Percentiles rank a stretch among this genome's conserved stretches.
phyloP scores from a whole-genome alignment of 2,888 invertebrate species.

The Dioctria rufipes region DNA sequence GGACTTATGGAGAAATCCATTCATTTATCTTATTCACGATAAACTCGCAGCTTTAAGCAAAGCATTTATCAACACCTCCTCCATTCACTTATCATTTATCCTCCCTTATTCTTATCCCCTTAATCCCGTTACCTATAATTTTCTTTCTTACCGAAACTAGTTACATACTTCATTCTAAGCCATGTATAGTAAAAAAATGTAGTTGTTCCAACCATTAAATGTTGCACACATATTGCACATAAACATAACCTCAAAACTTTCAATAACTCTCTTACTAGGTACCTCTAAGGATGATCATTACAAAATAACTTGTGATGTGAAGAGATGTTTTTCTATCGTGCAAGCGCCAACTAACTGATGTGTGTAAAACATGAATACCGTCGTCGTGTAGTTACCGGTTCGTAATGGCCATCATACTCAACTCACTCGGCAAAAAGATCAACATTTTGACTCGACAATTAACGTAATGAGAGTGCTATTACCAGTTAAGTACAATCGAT shows the following conservation, averaged over 20 bases:
- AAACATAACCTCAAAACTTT: not conserved
- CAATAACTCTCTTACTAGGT: slow-evolving; percentile 13
- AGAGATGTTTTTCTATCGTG: slow-evolving; percentile 8
- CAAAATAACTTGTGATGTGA: slow-evolving; percentile 9
- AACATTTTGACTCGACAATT: slow-evolving; percentile 50
- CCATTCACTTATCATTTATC: too few relatives aligned
- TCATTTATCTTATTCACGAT: too few relatives aligned
- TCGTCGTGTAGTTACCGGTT: slow-evolving; percentile 45
- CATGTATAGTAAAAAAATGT: not conserved
- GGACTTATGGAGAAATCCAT: too few relatives aligned
- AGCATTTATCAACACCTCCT: too few relatives aligned
- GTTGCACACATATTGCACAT: not conserved
- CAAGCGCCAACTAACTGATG: not conserved
- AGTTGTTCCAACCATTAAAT: not conserved
- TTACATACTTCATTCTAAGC: too few relatives aligned
- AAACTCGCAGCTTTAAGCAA: too few relatives aligned
- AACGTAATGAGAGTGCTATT: slow-evolving; percentile 46
- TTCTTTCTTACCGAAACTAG: too few relatives aligned
- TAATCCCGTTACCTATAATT: too few relatives aligned
- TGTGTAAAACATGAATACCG: slow-evolving; percentile 34
- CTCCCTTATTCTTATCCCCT: too few relatives aligned
- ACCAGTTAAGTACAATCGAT: slow-evolving; percentile 44
- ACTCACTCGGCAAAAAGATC: slow-evolving; percentile 23
- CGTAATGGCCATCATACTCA: slow-evolving; percentile 20
- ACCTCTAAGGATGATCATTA: slow-evolving; percentile 19